Evolutionary conservation across 2,797 vertebrate genomes (phyloP), one percentile per base, ranked within the genome.

Genomic region (Jordanella pulchra): DNA sequence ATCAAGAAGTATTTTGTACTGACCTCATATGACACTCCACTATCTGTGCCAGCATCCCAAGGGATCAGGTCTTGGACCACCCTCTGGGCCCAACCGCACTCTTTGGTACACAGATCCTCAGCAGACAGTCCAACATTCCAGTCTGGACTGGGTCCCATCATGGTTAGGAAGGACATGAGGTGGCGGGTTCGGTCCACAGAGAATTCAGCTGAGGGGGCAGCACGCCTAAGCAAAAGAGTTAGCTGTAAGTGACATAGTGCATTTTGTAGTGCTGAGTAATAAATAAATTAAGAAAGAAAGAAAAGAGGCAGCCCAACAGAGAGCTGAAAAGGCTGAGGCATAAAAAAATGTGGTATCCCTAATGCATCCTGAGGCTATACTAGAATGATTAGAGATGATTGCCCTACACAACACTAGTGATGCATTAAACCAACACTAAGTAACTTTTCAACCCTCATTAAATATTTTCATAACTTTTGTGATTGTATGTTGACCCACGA

Each of bases 41-140:
- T 97, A 93, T 99, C 98, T 0, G 97, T 99, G 84, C 98, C 98
- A 0, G 98, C 97, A 18, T 99, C 98, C 98, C 98, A 99, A 10
- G 98, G 98, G 69, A 99, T 99, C 80, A 99, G 85, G 87, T 99
- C 98, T 83, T 98, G 97, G 15, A 96, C 86, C 0, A 99, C 95
- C 63, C 89, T 97, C 93, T 99, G 98, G 44, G 94, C 96, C 98
- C 98, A 99, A 66, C 98, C 98, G 0, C 98, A 99, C 77, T 99
- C 98, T 92, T 98, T 99, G 77, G 97, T 99, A 65, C 98, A 99
- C 55, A 99, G 93, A 69, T 99, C 97, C 83, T 99, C 98, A 0
- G 97, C 97, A 0, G 97, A 97, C 1, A 99, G 91, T 32, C 98
- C 98, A 84, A 99, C 97, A 0, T 97, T 99, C 98, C 98, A 99